A percentile compares a stretch with the other conserved stretches of the same genome.
Evolutionary conservation across 2,113 vertebrate species (phyloP).

Genomic region (Sander vitreus): DNA sequence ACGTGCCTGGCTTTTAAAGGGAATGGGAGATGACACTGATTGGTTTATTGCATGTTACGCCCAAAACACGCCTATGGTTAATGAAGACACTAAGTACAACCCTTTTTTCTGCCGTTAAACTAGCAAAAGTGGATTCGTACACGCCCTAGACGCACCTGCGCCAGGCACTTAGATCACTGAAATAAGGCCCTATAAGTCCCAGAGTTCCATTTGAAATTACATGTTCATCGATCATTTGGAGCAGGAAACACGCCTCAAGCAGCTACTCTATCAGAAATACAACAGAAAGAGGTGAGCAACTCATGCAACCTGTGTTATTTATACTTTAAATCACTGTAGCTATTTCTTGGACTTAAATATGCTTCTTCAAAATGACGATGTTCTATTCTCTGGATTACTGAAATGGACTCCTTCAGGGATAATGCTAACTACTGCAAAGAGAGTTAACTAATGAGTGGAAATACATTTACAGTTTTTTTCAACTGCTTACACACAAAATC

Average conservation of each 20-base stretch:
- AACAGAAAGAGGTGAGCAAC: neutral
- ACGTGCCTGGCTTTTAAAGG: no score
- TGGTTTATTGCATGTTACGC: no score
- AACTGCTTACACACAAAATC: no score
- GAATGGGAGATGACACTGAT: no score
- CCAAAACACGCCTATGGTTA: no score
- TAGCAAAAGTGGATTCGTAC: no score
- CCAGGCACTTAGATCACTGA: no score
- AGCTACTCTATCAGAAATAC: neutral
- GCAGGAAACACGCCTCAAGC: neutral
- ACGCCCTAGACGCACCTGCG: no score
- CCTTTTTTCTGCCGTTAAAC: no score
- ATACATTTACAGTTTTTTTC: neutral
- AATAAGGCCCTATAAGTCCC: neutral
- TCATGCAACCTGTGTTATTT: neutral
- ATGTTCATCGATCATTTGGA: neutral
- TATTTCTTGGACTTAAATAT: neutral
- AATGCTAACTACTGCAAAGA: neutral
- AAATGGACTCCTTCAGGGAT: neutral
- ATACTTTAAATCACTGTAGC: neutral
- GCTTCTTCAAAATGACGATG: neutral
- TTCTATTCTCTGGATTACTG: neutral
- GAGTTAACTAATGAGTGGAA: slow-evolving; percentile 1
- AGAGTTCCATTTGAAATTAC: neutral
- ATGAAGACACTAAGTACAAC: no score